Percentiles rank a stretch among this genome's conserved stretches.
Evolutionary conservation across 2,888 invertebrate species (phyloP).

Genomic region (Lysandra coridon): DNA sequence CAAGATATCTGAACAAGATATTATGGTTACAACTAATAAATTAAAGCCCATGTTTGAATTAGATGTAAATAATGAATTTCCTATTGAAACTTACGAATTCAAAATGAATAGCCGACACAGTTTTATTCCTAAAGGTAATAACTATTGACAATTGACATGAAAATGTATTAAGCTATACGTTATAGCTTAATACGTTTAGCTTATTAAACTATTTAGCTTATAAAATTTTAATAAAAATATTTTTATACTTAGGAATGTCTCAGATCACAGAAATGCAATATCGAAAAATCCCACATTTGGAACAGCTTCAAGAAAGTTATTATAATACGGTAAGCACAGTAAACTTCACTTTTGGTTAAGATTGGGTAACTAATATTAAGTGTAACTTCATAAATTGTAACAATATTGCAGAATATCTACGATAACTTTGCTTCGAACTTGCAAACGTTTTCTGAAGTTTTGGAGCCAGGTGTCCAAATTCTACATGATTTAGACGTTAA

Average conservation of each 20-base stretch:
- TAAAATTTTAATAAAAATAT: neutral
- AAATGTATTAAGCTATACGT: too few relatives aligned
- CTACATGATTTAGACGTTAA: conserved; percentile 50
- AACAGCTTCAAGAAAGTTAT: conserved; percentile 53
- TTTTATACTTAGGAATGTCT: conserved; percentile 64
- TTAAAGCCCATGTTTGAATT: neutral
- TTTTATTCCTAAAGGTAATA: conserved; percentile 81
- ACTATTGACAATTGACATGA: neutral
- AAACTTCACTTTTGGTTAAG: neutral
- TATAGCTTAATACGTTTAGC: too few relatives aligned
- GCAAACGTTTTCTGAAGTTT: conserved; percentile 69
- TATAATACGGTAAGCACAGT: conserved; percentile 57
- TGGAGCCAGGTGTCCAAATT: conserved; percentile 56
- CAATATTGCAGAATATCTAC: conserved; percentile 57
- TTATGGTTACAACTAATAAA: neutral
- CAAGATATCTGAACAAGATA: neutral
- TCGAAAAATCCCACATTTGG: conserved; percentile 47
- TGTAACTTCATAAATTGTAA: neutral
- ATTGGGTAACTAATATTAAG: neutral
- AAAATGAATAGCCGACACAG: conserved; percentile 65
- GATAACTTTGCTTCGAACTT: conserved; percentile 70
- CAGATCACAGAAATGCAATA: conserved; percentile 69
- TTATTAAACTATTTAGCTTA: neutral
- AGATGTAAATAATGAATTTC: neutral
- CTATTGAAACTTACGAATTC: conserved; percentile 44